Evolutionary conservation across 2,888 invertebrate species (phyloP), one percentile per base, ranked within the genome.

Genomic region (Eristalis arbustorum): DNA sequence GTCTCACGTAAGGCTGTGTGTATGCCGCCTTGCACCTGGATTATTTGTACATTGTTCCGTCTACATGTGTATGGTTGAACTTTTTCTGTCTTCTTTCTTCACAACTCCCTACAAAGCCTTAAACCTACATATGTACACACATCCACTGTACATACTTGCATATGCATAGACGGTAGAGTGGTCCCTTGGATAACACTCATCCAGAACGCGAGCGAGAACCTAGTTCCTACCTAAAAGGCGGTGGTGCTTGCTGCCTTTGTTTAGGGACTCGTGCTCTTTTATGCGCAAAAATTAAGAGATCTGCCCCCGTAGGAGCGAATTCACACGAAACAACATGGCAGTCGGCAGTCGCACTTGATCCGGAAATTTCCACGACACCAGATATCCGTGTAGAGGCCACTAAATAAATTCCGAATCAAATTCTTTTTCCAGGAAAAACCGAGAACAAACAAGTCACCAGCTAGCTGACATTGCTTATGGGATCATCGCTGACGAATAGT

Each of bases 21-120:
- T 23, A 68, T 40, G 56, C 23, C 22, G 56, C 23, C 22, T 62
- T 87, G 85, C 82, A 87, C 82, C 85, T 87, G 78, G 82, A 74
- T 82, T 74, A 68, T 68, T 56, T 37, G 40, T 77, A 76, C 57
- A 40, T 76, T 63, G 40, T 28, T 63, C 34, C 49, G 6, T 61
- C 14, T 40, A 8, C 49, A 77, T 71, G n/a, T 28, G 23, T 61
- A 63, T 37, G 18, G 23, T 37, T 18, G 14, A 6, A 31, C 42
- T n/a, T 37, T 49, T 64, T 79, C 4, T 31, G 37, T 64, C 23
- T 31, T 63, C 42, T 11, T 64, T 76, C 40, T 59, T 42, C 62
- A 25, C 10, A 57, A 62, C 64, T 57, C 49, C 8, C 62, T 61
- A 73, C 68, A 83, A 83, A 83, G 72, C 68, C 71, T 59, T 37